Evolutionary conservation across 1,140 invertebrate genomes (phyloP).

Genomic region (Neodiprion virginianus): DNA sequence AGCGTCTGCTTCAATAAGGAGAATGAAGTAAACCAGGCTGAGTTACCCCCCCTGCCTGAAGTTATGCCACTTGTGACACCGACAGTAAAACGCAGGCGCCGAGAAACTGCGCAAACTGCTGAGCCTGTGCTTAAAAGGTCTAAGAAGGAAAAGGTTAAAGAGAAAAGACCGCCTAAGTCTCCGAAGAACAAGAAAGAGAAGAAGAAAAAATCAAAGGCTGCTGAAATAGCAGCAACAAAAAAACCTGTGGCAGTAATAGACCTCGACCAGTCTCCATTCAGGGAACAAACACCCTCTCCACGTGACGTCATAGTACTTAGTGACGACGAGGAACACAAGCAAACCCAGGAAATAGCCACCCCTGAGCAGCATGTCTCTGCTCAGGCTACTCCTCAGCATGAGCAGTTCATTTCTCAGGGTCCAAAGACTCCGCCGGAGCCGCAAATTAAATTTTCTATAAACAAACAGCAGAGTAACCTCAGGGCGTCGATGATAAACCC

Average conservation of each 20-base stretch:
- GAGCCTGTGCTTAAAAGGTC: constrained; percentile 48
- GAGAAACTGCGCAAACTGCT: constrained; percentile 45
- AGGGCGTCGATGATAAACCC: constrained; percentile 68
- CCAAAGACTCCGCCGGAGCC: constrained; percentile 80
- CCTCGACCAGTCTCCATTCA: constrained; percentile 82
- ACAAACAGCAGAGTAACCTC: constrained; percentile 66
- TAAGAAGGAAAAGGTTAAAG: constrained; percentile 58
- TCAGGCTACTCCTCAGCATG: constrained; percentile 48
- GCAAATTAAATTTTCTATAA: constrained; percentile 72
- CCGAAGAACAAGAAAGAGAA: constrained; percentile 60
- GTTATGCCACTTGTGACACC: constrained; percentile 57
- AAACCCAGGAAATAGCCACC: constrained; percentile 35
- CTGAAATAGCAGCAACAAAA: constrained; percentile 58
- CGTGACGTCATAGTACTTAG: constrained; percentile 82
- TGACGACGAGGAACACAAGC: constrained; percentile 69
- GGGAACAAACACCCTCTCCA: constrained; percentile 79
- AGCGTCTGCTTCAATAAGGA: constrained; percentile 89
- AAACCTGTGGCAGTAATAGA: constrained; percentile 87
- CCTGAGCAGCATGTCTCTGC: constrained; percentile 43
- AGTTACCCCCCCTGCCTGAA: constrained; percentile 47
- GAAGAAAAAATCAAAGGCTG: constrained; percentile 63
- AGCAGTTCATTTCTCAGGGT: constrained; percentile 61
- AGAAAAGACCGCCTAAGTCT: constrained; percentile 61
- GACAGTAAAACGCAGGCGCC: constrained; percentile 44
- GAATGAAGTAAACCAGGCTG: constrained; percentile 54